These are phyloP conservation scores for Brachionus asplanchnoidis DNA, from an alignment of 1,140 invertebrate species.

Conservation along the genomic window DNA sequence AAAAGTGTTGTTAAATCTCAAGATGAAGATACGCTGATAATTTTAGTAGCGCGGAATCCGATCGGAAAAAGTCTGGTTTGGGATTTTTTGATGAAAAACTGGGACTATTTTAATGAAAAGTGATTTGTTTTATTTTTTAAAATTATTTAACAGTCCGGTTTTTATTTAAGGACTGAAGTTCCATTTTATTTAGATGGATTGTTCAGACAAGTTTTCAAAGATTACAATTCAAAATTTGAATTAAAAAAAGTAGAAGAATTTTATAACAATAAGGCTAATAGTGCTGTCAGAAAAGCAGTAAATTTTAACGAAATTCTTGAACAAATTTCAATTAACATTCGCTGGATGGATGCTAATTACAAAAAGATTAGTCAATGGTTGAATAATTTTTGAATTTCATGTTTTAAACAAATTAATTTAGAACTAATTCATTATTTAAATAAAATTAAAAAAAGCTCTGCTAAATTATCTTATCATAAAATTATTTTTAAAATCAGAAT, in stretches of 20 bases:
- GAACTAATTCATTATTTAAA: not conserved
- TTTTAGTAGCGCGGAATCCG: constrained; percentile 66
- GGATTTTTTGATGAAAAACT: constrained; percentile 71
- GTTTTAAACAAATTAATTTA: not conserved
- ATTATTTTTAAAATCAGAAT: not conserved
- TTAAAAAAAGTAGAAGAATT: not conserved
- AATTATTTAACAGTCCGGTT: not conserved
- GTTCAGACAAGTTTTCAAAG: not conserved
- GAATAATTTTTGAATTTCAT: not conserved
- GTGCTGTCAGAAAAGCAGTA: not conserved
- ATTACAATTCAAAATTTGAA: constrained; percentile 24
- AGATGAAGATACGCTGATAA: constrained; percentile 67
- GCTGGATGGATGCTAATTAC: constrained; percentile 8
- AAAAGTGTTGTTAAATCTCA: constrained; percentile 64
- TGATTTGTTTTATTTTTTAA: constrained; percentile 47
- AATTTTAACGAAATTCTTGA: not conserved
- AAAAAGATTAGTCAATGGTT: not conserved
- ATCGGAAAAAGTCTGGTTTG: constrained; percentile 69
- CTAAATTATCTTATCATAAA: not conserved
- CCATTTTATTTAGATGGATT: not conserved
- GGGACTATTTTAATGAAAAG: constrained; percentile 63
- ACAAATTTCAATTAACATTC: not conserved
- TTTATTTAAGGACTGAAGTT: not conserved
- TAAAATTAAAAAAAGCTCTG: not conserved
- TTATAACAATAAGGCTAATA: not conserved